A percentile compares a stretch with the other conserved stretches of the same genome.
These are phyloP conservation scores for Pollachius pollachius DNA, from an alignment of 2,113 vertebrate genomes.

Conservation along the genomic window DNA sequence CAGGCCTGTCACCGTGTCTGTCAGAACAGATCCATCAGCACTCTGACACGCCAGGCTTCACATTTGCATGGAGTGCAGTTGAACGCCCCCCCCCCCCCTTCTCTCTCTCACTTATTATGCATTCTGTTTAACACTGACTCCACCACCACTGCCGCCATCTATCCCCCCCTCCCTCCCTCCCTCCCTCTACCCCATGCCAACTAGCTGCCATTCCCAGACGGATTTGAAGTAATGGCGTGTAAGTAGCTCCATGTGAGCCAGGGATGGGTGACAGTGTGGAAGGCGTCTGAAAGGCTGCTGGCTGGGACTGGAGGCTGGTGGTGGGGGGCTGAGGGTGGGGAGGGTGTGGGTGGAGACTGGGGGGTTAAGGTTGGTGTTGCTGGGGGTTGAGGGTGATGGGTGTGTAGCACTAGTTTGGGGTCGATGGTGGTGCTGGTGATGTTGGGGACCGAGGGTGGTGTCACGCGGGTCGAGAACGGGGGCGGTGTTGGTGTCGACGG, in stretches of 20 bases:
- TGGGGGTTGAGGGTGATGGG: slow-evolving; percentile 10
- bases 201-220: slow-evolving; percentile 54
- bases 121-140: slow-evolving; percentile 62
- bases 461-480: too few species aligned
- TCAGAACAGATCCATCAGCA: slow-evolving; percentile 75
- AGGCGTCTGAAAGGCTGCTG: slow-evolving; percentile 31
- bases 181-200: slow-evolving; percentile 25
- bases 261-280: slow-evolving; percentile 51
- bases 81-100: slow-evolving; percentile 28
- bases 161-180: slow-evolving; percentile 23
- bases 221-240: slow-evolving; percentile 43
- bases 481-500: slow-evolving; percentile 23
- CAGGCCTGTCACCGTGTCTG: slow-evolving; percentile 71
- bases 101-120: slow-evolving; percentile 50
- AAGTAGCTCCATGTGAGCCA: slow-evolving; percentile 8
- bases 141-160: slow-evolving; percentile 22
- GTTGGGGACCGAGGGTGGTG: slow-evolving; percentile 39
- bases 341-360: background rate
- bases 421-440: background rate
- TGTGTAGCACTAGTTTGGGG: too few species aligned
- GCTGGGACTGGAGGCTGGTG: slow-evolving; percentile 39
- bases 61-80: slow-evolving; percentile 73
- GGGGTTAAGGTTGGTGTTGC: background rate
- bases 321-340: slow-evolving; percentile 32
- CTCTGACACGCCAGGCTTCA: slow-evolving; percentile 63